Conservation (phyloP, 1,140 invertebrate genomes). For the Hyles vespertilio region DNA sequence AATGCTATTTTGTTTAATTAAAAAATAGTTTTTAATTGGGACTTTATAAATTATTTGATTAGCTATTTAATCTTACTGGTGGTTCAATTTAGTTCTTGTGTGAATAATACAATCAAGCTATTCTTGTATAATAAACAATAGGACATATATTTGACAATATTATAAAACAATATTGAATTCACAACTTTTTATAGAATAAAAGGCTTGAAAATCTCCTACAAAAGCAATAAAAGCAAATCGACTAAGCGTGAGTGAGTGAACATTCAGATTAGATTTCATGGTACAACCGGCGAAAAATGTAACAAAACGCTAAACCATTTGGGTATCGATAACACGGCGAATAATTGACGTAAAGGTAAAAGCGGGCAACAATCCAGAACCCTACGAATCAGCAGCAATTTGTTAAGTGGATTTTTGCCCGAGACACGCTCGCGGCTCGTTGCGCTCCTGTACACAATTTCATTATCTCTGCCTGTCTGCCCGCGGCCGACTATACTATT, state of each 20-base stretch:
- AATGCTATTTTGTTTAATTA: no score
- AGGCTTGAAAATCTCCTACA: slow-evolving; percentile 7
- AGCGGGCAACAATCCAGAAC: slow-evolving; percentile 71
- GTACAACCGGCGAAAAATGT: slow-evolving; percentile 6
- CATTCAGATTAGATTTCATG: neutral
- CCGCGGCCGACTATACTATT: slow-evolving; percentile 60
- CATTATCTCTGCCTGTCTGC: slow-evolving; percentile 66
- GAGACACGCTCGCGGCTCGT: slow-evolving; percentile 72
- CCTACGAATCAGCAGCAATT: slow-evolving; percentile 75
- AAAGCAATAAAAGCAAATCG: no score
- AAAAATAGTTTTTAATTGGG: no score
- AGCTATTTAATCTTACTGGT: no score
- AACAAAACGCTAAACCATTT: slow-evolving; percentile 31
- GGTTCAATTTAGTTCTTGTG: no score
- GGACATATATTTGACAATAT: no score
- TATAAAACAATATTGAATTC: no score
- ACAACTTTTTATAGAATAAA: no score
- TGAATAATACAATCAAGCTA: no score
- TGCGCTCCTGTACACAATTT: slow-evolving; percentile 74
- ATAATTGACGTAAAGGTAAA: slow-evolving; percentile 68
- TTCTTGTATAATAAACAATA: no score
- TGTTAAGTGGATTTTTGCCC: slow-evolving; percentile 75
- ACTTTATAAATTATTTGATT: slow-evolving; percentile 8
- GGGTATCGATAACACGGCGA: slow-evolving; percentile 57
- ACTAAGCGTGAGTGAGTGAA: neutral